Evolutionary conservation across 2,797 vertebrate genomes (phyloP).

Genomic region (Acanthopagrus latus): DNA sequence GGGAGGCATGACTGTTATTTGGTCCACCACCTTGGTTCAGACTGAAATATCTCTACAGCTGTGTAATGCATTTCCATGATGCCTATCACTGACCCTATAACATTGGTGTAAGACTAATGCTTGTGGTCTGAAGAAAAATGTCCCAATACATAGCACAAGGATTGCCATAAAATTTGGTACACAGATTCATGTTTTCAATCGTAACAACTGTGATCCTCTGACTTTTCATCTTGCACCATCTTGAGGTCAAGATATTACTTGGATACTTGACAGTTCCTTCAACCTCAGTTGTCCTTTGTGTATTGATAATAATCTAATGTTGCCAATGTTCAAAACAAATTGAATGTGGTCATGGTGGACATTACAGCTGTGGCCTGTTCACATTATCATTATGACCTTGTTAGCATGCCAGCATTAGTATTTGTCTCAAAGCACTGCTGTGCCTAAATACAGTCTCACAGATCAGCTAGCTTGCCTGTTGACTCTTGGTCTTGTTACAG

Average conservation of each 20-base stretch:
- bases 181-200: not conserved
- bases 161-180: not conserved
- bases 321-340: too few species aligned
- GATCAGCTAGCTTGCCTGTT: not conserved
- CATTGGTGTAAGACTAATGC: not conserved
- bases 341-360: too few species aligned
- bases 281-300: too few species aligned
- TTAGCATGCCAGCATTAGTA: too few species aligned
- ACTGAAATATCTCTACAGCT: not conserved
- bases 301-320: too few species aligned
- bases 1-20: not conserved
- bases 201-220: not conserved
- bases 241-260: not conserved
- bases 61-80: not conserved
- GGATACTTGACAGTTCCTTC: too few species aligned
- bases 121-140: not conserved
- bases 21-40: not conserved
- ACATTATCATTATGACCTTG: not conserved
- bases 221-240: not conserved
- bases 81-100: not conserved
- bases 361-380: too few species aligned
- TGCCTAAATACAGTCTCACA: not conserved
- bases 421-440: too few species aligned
- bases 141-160: not conserved
- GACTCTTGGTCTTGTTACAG: not conserved